Percentiles rank a stretch among this genome's conserved stretches.
Evolutionary conservation across 2,888 invertebrate species (phyloP).

Genomic region (Drosophila flavopinicola): DNA sequence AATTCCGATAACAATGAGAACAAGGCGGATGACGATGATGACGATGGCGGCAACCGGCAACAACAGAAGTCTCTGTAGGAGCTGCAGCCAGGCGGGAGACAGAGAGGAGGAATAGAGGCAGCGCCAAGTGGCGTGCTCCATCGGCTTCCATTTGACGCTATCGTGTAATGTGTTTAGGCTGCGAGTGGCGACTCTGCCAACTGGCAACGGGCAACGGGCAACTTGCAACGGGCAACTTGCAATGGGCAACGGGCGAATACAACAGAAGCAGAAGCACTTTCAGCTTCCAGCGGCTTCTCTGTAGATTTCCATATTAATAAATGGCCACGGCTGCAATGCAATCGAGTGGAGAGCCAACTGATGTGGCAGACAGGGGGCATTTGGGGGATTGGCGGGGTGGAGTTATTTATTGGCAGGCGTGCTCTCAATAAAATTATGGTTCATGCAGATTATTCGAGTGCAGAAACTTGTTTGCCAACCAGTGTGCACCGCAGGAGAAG

Average conservation of each 20-base stretch:
- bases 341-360: not conserved
- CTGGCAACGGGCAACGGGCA: conserved; percentile 6
- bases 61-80: conserved; percentile 21
- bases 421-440: conserved; percentile 79
- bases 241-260: conserved; percentile 11
- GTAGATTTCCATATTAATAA: conserved; percentile 80
- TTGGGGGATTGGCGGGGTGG: conserved; percentile 24
- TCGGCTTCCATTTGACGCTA: conserved; percentile 76
- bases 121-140: conserved; percentile 55
- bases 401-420: conserved; percentile 79
- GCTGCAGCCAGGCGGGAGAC: not conserved
- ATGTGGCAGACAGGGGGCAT: no score
- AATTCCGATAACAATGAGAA: conserved; percentile 75
- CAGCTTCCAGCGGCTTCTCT: conserved; percentile 64
- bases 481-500: not conserved
- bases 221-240: not conserved
- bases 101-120: conserved; percentile 21
- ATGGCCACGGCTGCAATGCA: conserved; percentile 64
- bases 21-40: conserved; percentile 55
- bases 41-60: conserved; percentile 42
- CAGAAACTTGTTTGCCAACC: conserved; percentile 73
- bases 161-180: conserved; percentile 78
- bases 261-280: conserved; percentile 51
- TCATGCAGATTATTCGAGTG: conserved; percentile 79
- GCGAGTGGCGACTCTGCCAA: conserved; percentile 44